Base-by-base conservation (phyloP, 2,888 invertebrate genomes). In the Luperina nickerlii region DNA sequence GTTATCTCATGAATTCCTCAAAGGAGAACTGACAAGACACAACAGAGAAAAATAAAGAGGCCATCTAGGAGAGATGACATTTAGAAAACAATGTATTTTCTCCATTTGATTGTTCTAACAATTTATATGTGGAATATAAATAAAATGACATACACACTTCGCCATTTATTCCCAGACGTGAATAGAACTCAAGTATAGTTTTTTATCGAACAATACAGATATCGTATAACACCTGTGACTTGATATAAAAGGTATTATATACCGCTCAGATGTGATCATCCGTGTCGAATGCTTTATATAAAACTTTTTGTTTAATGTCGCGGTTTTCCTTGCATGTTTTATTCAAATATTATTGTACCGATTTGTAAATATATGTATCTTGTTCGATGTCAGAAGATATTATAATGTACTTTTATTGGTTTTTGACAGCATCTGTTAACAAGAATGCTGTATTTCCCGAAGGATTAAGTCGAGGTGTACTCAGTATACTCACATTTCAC, bases 261-360 rank as follows among this genome's bases (percentile, higher is more conserved):
- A 76, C 24, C 62, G 69, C 74, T 54, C 7, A 78, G 38, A 63
- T 76, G 75, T 84, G 84, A 80, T 88, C 78, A 79, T 78, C 81
- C 77, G 45, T 81, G 73, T 89, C 84, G 73, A 90, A 88, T 42
- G 83, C 79, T 84, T 90, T 82, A 72, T 76, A 51, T 60, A 80
- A 66, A 80, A 67, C 82, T 70, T 83, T 83, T 81, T 78, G 80
- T 81, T 83, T 60, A 51, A 15, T 66, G 74, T 67, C 71, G 57
- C 38, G 24, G 63, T 79, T 84, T 83, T 81, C 74, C 65, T 81
- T 66, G 13, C 85, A 48, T 79, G 63, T 67, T 48, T 79, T 76
- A 73, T 81, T 85, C 20, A 80, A 87, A 85, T 79, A 24, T 66
- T 73, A 65, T 66, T 63, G 71, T 67, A 69, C 24, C 38, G 27